phyloP scores from a whole-genome alignment of 92 coral and sea anemone genomes.

The Micromussa lordhowensis region DNA sequence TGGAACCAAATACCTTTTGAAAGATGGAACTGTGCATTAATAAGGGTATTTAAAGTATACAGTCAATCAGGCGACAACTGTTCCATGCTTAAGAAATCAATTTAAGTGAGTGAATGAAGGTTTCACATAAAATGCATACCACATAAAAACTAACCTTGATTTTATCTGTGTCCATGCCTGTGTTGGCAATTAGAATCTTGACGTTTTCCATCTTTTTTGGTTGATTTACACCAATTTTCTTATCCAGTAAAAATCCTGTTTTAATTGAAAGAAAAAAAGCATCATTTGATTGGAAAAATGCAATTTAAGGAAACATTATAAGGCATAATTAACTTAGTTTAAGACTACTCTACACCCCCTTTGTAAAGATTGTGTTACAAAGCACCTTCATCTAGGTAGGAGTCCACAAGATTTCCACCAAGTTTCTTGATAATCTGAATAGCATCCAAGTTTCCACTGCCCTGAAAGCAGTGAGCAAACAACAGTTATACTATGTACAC shows the following conservation, averaged over 20 bases:
- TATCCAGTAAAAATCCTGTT: slow-evolving; percentile 93
- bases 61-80: background rate
- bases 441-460: slow-evolving; percentile 97
- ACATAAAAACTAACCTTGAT: slow-evolving; percentile 74
- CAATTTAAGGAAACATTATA: background rate
- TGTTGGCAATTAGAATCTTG: slow-evolving; percentile 91
- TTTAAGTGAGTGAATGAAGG: background rate
- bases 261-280: background rate
- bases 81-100: background rate
- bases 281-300: background rate
- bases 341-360: background rate
- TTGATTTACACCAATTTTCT: slow-evolving; percentile 98
- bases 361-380: background rate
- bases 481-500: background rate
- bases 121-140: background rate
- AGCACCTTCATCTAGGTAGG: slow-evolving; percentile 97
- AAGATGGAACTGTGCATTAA: background rate
- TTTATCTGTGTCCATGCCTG: slow-evolving; percentile 99
- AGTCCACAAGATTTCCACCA: slow-evolving; percentile 95
- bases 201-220: slow-evolving; percentile 97
- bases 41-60: background rate
- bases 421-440: slow-evolving; percentile 98
- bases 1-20: slow-evolving; percentile 93
- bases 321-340: background rate
- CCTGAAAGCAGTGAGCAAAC: slow-evolving; percentile 44